Evolutionary conservation across 2,888 invertebrate genomes (phyloP), one percentile per base, ranked within the genome.

Genomic region (Dynastes maya): DNA sequence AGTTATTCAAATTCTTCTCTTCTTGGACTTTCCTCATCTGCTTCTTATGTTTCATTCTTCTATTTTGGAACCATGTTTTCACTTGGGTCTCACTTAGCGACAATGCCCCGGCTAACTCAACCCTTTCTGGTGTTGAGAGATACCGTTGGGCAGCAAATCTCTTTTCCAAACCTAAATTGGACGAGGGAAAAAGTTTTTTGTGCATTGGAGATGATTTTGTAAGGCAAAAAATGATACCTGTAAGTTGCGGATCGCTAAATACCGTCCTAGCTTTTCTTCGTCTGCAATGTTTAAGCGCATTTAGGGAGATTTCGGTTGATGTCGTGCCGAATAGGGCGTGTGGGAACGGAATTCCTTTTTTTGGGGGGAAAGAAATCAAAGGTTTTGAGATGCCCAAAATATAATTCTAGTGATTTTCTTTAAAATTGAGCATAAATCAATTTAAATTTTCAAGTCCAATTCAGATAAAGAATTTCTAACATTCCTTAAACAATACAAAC

Each of bases 21-120:
- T 91, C 91, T 82, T 93, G 93, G 78, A 93, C 89, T 85, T 95
- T 95, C 83, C 95, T 88, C 89, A 97, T 90, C 86, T 97, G 96
- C 86, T 97, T 97, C 91, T 97, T 97, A 88, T 97, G 97, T 87
- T 97, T 97, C 98, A 98, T 98, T 84, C 98, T 91, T 37, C 98
- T 90, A 90, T 98, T 98, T 90, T 98, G 98, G 89, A 98, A 98
- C 98, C 98, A 98, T 80, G 98, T 98, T 91, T 98, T 98, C 81
- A 98, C 89, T 81, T 98, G 94, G 0, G 98, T 98, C 90, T 98
- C 98, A 13, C 98, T 98, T 22, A 98, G 91, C 87, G 95, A 97
- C 70, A 98, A 91, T 0, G 97, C 97, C 0, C 95, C 95, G 0
- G 98, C 98, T 78, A 98, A 90, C 88, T 98, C 98, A 11, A 98